Base-by-base conservation (phyloP, 1,140 invertebrate species). In the Dendrolimus kikuchii region DNA sequence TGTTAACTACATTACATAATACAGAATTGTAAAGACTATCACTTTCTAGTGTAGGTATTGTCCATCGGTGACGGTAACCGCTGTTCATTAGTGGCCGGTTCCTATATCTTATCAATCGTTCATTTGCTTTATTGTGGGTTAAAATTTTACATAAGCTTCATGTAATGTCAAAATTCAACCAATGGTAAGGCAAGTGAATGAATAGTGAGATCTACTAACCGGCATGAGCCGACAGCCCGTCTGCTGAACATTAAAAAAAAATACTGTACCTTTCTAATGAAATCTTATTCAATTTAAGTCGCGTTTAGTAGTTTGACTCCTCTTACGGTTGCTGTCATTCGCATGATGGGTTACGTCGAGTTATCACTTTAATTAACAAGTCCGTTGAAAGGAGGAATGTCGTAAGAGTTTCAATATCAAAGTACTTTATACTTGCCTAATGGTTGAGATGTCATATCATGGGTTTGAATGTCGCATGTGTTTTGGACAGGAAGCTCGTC, bases 401-500 rank as follows among this genome's bases (percentile, higher is more conserved):
- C 23, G 23, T 23, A 23, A 23, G 23, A 23, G 23, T 23, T 23
- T 23, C 23, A 23, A 23, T 23, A 23, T 23, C 23, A 23, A 53
- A 56, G 39, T 39, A 46, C 46, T 59, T 49, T 55, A 45, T 47
- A 49, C 57, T 61, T 48, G 49, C 64, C 60, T 65, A 64, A 64
- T 67, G 67, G 60, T 60, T 64, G 49, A 57, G 51, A 64, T 68
- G 66, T 73, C 66, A 66, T 64, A 68, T 70, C 59, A 64, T 48
- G 56, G 53, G 62, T 59, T 62, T 52, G 58, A 60, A 60, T 59
- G 53, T 62, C 58, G 60, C 47, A 54, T 55, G 23, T 48, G 66
- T 78, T 75, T 71, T 67, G 68, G 65, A 71, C 74, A 78, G 76
- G 77, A 81, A 81, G 74, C 67, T 59, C 54, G 64, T 72, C 71